phyloP scores from a whole-genome alignment of 2,113 vertebrate genomes.

The Bos taurus region DNA sequence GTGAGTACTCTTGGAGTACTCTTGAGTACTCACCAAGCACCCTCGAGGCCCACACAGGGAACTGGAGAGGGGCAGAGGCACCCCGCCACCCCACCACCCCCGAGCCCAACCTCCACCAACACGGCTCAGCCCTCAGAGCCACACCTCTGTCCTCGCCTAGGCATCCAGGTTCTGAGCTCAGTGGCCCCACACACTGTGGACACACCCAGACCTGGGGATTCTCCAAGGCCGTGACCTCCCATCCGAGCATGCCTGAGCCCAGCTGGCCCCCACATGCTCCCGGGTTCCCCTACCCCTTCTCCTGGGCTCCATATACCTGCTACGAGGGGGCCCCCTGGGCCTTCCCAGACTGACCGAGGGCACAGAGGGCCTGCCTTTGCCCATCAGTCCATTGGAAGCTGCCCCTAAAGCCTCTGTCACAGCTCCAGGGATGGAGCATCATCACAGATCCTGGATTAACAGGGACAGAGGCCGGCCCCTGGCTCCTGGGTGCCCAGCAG shows the following conservation, averaged over 20 bases:
- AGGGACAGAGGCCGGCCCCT: background rate
- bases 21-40: background rate
- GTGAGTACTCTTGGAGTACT: background rate
- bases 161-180: background rate
- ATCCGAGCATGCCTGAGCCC: rapidly evolving
- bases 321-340: background rate
- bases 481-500: background rate
- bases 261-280: background rate
- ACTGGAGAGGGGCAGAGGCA: background rate
- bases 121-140: background rate
- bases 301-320: background rate
- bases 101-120: background rate
- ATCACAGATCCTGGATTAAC: background rate
- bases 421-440: background rate
- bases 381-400: background rate
- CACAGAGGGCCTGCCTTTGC: background rate
- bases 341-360: background rate
- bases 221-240: background rate
- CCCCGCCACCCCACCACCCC: background rate
- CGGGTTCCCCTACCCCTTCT: background rate
- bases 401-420: background rate
- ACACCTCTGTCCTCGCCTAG: background rate
- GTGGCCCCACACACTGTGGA: background rate
- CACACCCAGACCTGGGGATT: background rate
- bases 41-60: background rate